A percentile compares a stretch with the other conserved stretches of the same genome.
Conservation (phyloP, 1,140 invertebrate genomes). For the Parasteatoda tepidariorum region DNA sequence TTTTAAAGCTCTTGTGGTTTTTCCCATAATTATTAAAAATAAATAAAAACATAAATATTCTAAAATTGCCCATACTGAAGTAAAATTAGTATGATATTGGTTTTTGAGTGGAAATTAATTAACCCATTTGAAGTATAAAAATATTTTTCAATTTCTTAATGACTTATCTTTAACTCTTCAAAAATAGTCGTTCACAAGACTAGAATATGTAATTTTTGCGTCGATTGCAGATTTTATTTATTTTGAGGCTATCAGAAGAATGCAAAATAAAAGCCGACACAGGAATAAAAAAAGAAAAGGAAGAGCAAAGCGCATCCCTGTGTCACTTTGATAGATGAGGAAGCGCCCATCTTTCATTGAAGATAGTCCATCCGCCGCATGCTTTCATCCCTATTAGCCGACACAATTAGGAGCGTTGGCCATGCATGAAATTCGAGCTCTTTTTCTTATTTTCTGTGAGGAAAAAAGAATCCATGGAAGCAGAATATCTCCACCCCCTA, state of each 20-base stretch:
- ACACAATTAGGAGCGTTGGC: conserved; percentile 44
- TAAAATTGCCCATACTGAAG: too few relatives aligned
- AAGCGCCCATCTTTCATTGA: conserved; percentile 25
- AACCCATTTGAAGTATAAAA: too few relatives aligned
- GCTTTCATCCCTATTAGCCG: conserved; percentile 54
- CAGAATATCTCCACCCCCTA: neutral
- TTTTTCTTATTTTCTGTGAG: neutral
- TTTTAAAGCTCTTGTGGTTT: too few relatives aligned
- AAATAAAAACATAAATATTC: too few relatives aligned
- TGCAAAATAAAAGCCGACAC: neutral
- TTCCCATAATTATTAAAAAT: too few relatives aligned
- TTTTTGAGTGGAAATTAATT: too few relatives aligned
- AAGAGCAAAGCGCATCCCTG: neutral
- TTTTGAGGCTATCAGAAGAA: neutral
- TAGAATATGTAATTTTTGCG: neutral
- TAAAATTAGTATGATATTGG: too few relatives aligned
- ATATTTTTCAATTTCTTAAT: too few relatives aligned
- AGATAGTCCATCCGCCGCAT: conserved; percentile 32
- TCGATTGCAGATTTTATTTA: neutral
- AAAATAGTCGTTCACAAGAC: too few relatives aligned
- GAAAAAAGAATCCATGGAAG: neutral
- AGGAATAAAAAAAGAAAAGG: neutral
- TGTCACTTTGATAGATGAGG: conserved; percentile 49
- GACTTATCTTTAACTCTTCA: too few relatives aligned
- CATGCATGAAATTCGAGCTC: conserved; percentile 52